A percentile compares a stretch with the other conserved stretches of the same genome.
These are phyloP conservation scores for Ciona savignyi DNA, from an alignment of 23 tunicate species.

Conservation along the genomic window DNA sequence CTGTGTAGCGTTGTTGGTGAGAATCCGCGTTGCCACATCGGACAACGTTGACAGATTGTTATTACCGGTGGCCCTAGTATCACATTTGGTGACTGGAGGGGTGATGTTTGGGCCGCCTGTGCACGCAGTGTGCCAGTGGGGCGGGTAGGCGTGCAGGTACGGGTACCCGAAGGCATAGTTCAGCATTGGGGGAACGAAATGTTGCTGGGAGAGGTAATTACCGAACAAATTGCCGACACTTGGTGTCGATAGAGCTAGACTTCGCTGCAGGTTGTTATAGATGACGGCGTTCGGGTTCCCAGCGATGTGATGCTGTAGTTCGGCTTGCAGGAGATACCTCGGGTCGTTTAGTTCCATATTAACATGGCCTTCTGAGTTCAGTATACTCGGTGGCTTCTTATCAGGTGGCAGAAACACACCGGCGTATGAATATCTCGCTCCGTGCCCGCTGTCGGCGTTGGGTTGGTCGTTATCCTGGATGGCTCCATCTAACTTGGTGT, in stretches of 20 bases:
- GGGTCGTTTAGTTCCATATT: neutral
- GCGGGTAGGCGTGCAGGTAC: neutral
- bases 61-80: neutral
- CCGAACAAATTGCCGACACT: neutral
- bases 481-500: too few species aligned
- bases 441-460: too few species aligned
- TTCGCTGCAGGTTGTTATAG: neutral
- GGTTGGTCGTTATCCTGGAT: too few species aligned
- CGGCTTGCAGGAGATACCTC: neutral
- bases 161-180: neutral
- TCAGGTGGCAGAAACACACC: too few species aligned
- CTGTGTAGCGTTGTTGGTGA: conserved; percentile 3
- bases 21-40: conserved; percentile 25
- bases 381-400: too few species aligned
- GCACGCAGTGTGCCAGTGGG: neutral
- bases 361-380: too few species aligned
- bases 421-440: too few species aligned
- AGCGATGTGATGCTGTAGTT: neutral
- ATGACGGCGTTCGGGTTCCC: neutral
- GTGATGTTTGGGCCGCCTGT: neutral
- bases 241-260: neutral
- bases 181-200: neutral
- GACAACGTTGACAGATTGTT: conserved; percentile 29
- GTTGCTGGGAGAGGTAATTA: neutral
- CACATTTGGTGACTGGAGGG: neutral